Evolutionary conservation across 1,140 invertebrate genomes (phyloP).

Genomic region (Leucophenga varia): DNA sequence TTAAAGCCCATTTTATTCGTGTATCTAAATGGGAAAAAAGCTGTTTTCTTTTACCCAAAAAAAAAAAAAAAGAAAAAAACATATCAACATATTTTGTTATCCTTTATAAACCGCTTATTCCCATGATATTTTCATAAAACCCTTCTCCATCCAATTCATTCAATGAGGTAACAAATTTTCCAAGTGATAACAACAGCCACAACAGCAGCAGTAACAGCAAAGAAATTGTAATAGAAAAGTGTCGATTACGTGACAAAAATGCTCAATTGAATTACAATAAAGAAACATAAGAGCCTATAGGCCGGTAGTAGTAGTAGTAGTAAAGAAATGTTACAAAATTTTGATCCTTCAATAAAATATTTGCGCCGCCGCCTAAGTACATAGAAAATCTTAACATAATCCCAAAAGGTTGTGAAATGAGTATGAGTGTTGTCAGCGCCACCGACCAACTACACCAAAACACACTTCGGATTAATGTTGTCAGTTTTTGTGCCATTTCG

Average conservation of each 20-base stretch:
- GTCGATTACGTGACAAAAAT: constrained; percentile 53
- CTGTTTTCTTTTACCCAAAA: too few species aligned
- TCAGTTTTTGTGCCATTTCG: constrained; percentile 3
- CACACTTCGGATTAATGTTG: constrained; percentile 37
- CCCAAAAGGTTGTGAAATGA: constrained; percentile 28
- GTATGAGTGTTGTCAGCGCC: constrained; percentile 12
- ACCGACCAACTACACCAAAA: too few species aligned
- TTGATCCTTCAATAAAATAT: constrained; percentile 52
- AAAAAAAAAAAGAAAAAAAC: too few species aligned
- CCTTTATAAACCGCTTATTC: constrained; percentile 20
- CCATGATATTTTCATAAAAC: constrained; percentile 27
- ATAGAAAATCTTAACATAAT: constrained; percentile 28
- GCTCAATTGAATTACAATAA: constrained; percentile 52
- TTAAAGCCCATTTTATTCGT: too few species aligned
- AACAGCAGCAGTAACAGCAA: too few species aligned
- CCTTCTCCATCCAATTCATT: too few species aligned
- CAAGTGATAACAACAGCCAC: too few species aligned
- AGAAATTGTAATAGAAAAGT: constrained; percentile 49
- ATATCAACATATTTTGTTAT: too few species aligned
- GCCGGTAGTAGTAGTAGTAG: not conserved
- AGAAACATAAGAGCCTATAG: constrained; percentile 25
- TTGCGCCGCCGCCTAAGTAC: constrained; percentile 7
- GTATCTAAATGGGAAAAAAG: too few species aligned
- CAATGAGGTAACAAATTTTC: too few species aligned
- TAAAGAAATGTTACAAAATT: too few species aligned